Conservation (phyloP, 2,888 invertebrate species). For the Acronicta psi region DNA sequence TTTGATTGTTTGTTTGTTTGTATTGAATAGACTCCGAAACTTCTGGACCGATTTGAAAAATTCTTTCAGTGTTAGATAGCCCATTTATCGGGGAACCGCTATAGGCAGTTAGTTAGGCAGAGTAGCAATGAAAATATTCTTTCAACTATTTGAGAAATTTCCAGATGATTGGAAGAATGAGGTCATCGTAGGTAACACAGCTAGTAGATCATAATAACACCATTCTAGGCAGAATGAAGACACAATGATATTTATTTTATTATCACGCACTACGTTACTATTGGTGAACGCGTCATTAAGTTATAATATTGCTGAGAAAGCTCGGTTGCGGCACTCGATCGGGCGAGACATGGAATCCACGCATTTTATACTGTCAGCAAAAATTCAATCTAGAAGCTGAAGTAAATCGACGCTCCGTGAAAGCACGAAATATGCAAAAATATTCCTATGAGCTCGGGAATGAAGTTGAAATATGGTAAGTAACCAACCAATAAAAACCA, state of each 20-base stretch:
- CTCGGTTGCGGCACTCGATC: conserved; percentile 51
- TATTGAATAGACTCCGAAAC: too few species aligned
- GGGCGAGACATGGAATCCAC: conserved; percentile 64
- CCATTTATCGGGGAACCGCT: too few species aligned
- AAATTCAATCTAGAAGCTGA: conserved; percentile 72
- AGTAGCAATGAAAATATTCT: too few species aligned
- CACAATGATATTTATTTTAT: conserved; percentile 29
- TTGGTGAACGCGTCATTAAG: conserved; percentile 62
- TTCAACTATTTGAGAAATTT: too few species aligned
- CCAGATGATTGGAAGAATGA: too few species aligned
- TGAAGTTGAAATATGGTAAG: conserved; percentile 55
- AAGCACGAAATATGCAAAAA: conserved; percentile 70
- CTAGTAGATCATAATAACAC: too few species aligned
- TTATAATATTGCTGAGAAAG: conserved; percentile 66
- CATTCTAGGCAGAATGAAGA: conserved; percentile 40
- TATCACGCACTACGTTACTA: conserved; percentile 64
- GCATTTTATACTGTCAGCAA: conserved; percentile 72
- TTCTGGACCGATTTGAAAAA: too few species aligned
- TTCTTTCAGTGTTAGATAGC: too few species aligned
- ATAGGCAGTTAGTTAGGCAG: too few species aligned
- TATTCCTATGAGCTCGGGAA: conserved; percentile 56
- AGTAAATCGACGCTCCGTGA: conserved; percentile 61
- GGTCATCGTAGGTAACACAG: too few species aligned
- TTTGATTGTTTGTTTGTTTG: too few species aligned
- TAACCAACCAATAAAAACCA: conserved; percentile 42